phyloP scores from a whole-genome alignment of 1,140 invertebrate species.

The Neodiprion fabricii region DNA sequence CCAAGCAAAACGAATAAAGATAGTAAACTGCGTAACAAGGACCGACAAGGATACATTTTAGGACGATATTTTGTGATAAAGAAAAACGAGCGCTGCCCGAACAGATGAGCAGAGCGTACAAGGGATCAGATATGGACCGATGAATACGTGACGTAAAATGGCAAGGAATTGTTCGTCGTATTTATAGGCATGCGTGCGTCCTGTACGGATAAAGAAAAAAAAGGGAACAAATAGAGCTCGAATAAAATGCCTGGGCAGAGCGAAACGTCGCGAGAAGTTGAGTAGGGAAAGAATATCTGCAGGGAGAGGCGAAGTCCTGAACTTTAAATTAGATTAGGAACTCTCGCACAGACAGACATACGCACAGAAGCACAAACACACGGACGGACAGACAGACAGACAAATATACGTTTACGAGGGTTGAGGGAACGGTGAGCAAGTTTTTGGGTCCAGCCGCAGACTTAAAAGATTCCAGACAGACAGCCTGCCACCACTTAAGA shows the following conservation, averaged over 20 bases:
- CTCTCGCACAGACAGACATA: background rate
- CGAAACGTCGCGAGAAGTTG: background rate
- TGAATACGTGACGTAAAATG: background rate
- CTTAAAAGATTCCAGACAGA: background rate
- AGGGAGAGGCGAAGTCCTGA: background rate
- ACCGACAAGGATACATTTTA: too few species aligned
- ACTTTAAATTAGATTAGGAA: constrained; percentile 8
- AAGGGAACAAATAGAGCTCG: background rate
- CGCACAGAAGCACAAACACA: background rate
- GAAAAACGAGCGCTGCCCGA: too few species aligned
- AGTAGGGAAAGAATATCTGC: too few species aligned
- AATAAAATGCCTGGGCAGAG: background rate
- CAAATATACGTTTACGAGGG: background rate
- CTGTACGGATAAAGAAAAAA: background rate
- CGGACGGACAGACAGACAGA: background rate
- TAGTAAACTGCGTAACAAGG: too few species aligned
- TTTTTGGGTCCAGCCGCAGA: too few species aligned
- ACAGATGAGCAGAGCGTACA: too few species aligned
- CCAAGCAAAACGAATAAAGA: too few species aligned
- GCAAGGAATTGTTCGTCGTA: too few species aligned
- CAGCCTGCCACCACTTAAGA: background rate
- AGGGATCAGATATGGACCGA: too few species aligned
- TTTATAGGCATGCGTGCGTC: background rate
- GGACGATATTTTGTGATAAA: too few species aligned
- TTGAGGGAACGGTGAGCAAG: too few species aligned